Evolutionary conservation across 2,888 invertebrate species (phyloP).

Genomic region (Synergus itoensis): DNA sequence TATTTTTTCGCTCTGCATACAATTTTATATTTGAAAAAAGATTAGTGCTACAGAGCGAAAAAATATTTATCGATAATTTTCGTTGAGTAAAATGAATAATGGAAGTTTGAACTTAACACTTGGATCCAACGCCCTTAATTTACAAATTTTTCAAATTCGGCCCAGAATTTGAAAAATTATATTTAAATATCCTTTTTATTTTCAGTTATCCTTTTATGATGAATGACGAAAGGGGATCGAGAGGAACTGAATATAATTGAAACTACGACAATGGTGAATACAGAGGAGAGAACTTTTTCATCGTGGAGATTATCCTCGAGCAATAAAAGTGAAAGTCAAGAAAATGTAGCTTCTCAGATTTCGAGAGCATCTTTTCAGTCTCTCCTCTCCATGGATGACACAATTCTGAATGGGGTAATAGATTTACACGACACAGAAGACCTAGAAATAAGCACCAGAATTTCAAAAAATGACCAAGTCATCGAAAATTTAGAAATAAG

Average conservation of each 20-base stretch:
- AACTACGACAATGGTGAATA: neutral
- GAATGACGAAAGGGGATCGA: neutral
- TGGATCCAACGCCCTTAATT: too few relatives aligned
- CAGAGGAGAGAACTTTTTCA: neutral
- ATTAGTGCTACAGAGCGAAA: too few relatives aligned
- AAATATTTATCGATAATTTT: too few relatives aligned
- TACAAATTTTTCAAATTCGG: too few relatives aligned
- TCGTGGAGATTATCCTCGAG: neutral
- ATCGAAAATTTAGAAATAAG: neutral
- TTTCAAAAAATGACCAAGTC: neutral
- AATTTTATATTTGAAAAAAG: too few relatives aligned
- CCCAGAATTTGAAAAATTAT: too few relatives aligned
- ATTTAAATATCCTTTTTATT: neutral
- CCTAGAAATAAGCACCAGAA: neutral
- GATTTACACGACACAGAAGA: slow-evolving; percentile 7
- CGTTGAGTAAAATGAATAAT: too few relatives aligned
- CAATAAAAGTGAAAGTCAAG: neutral
- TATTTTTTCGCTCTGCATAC: too few relatives aligned
- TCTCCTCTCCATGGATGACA: slow-evolving; percentile 43
- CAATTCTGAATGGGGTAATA: slow-evolving; percentile 41
- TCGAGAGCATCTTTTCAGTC: neutral
- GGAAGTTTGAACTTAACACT: too few relatives aligned
- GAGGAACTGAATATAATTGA: neutral
- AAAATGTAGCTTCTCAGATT: neutral
- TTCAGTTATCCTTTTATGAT: neutral